Evolutionary conservation across 2,113 vertebrate species (phyloP).

Genomic region (Ursus arctos): DNA sequence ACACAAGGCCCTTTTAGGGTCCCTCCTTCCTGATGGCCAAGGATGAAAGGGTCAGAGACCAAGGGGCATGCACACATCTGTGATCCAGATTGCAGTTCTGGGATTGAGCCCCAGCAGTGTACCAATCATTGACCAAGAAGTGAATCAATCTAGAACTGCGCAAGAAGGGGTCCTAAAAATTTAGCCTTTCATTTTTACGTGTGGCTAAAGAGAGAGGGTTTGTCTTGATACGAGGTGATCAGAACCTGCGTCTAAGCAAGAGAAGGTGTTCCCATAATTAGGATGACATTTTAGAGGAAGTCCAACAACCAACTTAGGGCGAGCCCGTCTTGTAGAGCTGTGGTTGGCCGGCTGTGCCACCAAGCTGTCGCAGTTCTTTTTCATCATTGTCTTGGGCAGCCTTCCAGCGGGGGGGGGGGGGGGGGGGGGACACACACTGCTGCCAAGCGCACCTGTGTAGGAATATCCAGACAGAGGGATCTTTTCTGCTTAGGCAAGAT

Average conservation of each 20-base stretch:
- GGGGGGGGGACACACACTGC: too few relatives aligned
- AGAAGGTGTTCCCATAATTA: background rate
- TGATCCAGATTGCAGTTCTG: background rate
- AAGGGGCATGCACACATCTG: rapidly evolving
- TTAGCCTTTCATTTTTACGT: background rate
- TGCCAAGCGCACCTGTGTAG: background rate
- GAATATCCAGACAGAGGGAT: background rate
- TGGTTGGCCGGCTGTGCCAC: background rate
- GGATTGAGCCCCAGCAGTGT: background rate
- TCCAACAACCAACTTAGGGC: background rate
- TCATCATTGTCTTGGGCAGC: background rate
- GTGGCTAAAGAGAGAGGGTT: background rate
- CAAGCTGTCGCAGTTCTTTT: background rate
- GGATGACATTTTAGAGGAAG: background rate
- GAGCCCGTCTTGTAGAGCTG: background rate
- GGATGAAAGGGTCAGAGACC: background rate
- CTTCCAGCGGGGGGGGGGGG: background rate
- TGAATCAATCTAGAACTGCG: background rate
- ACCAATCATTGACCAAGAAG: background rate
- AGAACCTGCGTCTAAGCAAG: background rate
- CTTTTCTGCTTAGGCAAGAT: background rate
- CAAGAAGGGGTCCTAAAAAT: background rate
- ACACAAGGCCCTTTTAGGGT: background rate
- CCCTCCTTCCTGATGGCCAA: background rate
- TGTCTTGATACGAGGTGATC: background rate